Evolutionary conservation across 2,888 invertebrate genomes (phyloP).

Genomic region (Agrochola macilenta): DNA sequence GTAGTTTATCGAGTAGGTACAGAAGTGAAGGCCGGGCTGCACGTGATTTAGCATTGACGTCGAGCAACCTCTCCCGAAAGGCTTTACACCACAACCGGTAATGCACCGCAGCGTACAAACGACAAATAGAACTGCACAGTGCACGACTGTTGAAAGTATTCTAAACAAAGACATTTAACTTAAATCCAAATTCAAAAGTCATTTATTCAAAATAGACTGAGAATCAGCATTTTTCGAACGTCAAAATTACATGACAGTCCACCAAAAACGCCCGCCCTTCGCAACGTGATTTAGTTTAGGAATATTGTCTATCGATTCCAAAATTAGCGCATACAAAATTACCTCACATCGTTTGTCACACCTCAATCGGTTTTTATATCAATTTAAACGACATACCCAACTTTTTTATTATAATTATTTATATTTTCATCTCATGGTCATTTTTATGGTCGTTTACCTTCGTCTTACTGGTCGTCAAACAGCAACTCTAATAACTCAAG

Average conservation of each 20-base stretch:
- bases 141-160: slow-evolving; percentile 12
- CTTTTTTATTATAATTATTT: slow-evolving; percentile 21
- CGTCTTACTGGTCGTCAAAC: slow-evolving; percentile 35
- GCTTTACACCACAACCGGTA: slow-evolving; percentile 56
- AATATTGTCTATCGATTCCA: background rate
- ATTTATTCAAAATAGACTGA: too few relatives aligned
- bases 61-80: slow-evolving; percentile 72
- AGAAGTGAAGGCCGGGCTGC: slow-evolving; percentile 75
- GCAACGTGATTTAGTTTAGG: background rate
- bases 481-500: slow-evolving; percentile 1
- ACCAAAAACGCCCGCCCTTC: too few relatives aligned
- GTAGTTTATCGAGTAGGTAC: slow-evolving; percentile 52
- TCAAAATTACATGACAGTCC: too few relatives aligned
- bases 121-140: slow-evolving; percentile 1
- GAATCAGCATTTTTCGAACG: too few relatives aligned
- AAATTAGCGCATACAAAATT: slow-evolving; percentile 24
- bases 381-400: slow-evolving; percentile 28
- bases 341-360: slow-evolving; percentile 36
- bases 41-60: slow-evolving; percentile 80
- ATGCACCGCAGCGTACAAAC: slow-evolving; percentile 23
- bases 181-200: too few relatives aligned
- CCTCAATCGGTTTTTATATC: background rate
- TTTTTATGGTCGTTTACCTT: slow-evolving; percentile 60
- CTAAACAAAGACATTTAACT: background rate
- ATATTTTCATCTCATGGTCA: slow-evolving; percentile 51